Percentiles rank a stretch among this genome's conserved stretches.
These are phyloP conservation scores for Coregonus ussuriensis DNA, from an alignment of 2,797 vertebrate genomes.

Conservation along the genomic window DNA sequence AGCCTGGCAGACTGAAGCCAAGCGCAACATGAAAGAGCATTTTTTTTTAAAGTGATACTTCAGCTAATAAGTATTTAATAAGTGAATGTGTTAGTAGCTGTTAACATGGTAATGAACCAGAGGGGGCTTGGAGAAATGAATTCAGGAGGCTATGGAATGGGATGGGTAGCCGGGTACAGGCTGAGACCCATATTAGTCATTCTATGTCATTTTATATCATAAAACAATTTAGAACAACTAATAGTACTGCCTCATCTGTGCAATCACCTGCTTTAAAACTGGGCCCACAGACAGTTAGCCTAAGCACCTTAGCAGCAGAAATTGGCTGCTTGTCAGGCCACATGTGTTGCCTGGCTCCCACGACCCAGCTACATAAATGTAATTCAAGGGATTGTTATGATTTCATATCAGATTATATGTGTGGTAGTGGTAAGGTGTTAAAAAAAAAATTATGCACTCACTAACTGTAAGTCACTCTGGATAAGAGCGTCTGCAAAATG, in stretches of 20 bases:
- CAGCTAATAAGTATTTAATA: constrained; percentile 51
- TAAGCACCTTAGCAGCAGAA: background rate
- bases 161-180: background rate
- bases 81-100: constrained; percentile 41
- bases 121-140: constrained; percentile 20
- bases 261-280: too few relatives aligned
- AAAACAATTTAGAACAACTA: background rate
- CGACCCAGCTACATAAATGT: too few relatives aligned
- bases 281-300: too few relatives aligned
- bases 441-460: too few relatives aligned
- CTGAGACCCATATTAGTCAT: background rate
- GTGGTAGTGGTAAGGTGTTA: background rate
- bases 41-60: constrained; percentile 32
- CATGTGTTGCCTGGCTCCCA: too few relatives aligned
- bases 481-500: too few relatives aligned
- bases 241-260: background rate
- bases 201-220: background rate
- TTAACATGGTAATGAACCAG: constrained; percentile 41
- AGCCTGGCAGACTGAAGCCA: constrained; percentile 38
- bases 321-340: background rate
- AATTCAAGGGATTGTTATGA: background rate
- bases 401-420: background rate
- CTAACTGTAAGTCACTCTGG: too few relatives aligned
- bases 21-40: constrained; percentile 48
- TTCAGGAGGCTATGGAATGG: background rate